phyloP scores from a whole-genome alignment of 2,888 invertebrate species.

The Mythimna loreyi region DNA sequence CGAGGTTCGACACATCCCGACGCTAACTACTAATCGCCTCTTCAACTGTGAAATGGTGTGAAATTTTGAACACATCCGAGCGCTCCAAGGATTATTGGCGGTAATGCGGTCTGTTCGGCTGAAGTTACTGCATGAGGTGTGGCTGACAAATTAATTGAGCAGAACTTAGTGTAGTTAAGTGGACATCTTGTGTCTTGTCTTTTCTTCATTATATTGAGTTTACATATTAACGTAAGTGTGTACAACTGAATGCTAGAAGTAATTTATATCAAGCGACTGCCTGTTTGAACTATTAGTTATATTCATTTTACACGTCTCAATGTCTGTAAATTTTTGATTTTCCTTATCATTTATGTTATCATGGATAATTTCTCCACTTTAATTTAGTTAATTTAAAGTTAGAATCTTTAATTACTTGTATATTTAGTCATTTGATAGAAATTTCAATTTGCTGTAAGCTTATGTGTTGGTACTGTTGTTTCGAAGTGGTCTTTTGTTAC shows the following conservation, averaged over 20 bases:
- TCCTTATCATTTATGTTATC: no score
- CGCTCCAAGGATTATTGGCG: constrained; percentile 50
- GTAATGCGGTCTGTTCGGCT: constrained; percentile 45
- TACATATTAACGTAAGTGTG: not conserved
- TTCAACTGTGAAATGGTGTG: constrained; percentile 80
- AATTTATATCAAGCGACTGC: not conserved
- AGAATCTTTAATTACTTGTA: no score
- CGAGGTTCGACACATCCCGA: constrained; percentile 71
- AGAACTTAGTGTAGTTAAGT: not conserved
- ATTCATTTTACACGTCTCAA: not conserved
- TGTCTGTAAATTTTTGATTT: not conserved
- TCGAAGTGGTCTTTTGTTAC: constrained; percentile 13
- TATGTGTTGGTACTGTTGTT: no score
- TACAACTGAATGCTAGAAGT: not conserved
- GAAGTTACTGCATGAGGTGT: constrained; percentile 26
- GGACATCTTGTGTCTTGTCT: not conserved
- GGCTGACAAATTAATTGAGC: constrained; percentile 1
- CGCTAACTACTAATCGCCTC: constrained; percentile 79
- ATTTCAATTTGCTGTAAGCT: no score
- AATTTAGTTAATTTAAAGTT: no score
- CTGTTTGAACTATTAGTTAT: not conserved
- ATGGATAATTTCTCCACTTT: not conserved
- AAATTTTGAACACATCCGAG: constrained; percentile 71
- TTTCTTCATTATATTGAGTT: not conserved
- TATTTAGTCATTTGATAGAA: no score